A percentile compares a stretch with the other conserved stretches of the same genome.
These are phyloP conservation scores for Eidolon dupreanum DNA, from an alignment of 2,797 vertebrate species.

Conservation along the genomic window DNA sequence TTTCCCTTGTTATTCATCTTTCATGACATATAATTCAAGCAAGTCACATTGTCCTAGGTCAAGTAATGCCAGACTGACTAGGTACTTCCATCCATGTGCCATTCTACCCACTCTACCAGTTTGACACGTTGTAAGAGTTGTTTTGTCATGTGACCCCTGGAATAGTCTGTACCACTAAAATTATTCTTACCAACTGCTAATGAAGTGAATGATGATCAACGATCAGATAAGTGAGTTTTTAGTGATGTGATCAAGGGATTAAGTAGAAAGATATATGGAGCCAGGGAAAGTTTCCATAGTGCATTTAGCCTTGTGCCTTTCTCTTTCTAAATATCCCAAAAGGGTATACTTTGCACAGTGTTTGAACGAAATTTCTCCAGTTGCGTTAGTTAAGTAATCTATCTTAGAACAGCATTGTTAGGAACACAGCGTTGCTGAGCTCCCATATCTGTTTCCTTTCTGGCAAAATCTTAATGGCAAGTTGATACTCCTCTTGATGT, in stretches of 20 bases:
- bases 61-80: not conserved
- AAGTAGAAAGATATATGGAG: conserved; percentile 25
- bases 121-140: not conserved
- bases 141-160: conserved; percentile 21
- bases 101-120: not conserved
- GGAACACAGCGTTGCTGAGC: conserved; percentile 23
- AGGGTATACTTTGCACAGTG: not conserved
- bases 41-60: not conserved
- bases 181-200: not conserved
- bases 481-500: conserved; percentile 50
- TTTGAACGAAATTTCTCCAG: not conserved
- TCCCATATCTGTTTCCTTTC: not conserved
- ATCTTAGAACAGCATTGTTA: conserved; percentile 35
- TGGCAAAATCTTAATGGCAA: conserved; percentile 36
- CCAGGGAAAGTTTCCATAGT: not conserved
- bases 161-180: not conserved
- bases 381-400: not conserved
- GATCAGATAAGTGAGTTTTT: not conserved
- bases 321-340: conserved; percentile 29
- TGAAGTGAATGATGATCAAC: conserved; percentile 5
- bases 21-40: not conserved
- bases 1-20: not conserved
- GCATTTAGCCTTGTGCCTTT: not conserved
- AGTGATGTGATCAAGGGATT: not conserved
- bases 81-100: not conserved